phyloP scores from a whole-genome alignment of 23 tunicate genomes.

The Oikopleura vanhoeffeni region DNA sequence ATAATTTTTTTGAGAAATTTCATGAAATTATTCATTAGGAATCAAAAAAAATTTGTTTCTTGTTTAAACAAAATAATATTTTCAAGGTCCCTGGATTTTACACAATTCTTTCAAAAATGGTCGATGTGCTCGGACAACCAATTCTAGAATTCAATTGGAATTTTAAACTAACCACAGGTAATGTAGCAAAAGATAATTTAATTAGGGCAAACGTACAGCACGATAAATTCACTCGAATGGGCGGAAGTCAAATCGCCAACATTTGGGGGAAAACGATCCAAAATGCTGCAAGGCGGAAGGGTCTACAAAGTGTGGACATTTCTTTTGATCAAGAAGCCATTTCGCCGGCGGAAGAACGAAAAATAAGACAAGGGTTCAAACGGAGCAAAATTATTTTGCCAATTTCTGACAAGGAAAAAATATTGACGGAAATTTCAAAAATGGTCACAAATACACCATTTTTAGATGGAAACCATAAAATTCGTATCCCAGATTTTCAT shows the following conservation, averaged over 20 bases:
- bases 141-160: conserved; percentile 14
- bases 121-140: not conserved
- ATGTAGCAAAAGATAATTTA: not conserved
- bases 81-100: conserved; percentile 1
- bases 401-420: too few species aligned
- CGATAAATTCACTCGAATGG: conserved; percentile 5
- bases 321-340: not conserved
- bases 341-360: not conserved
- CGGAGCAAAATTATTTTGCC: too few species aligned
- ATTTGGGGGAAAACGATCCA: conserved; percentile 6
- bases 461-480: too few species aligned
- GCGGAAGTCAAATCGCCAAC: not conserved
- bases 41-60: too few species aligned
- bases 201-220: not conserved
- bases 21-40: too few species aligned
- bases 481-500: too few species aligned
- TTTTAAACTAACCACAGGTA: not conserved
- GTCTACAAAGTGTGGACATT: not conserved
- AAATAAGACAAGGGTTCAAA: not conserved
- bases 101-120: conserved; percentile 3
- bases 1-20: too few species aligned
- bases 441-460: too few species aligned
- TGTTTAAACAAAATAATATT: too few species aligned
- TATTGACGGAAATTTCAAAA: too few species aligned
- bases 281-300: conserved; percentile 8